A percentile compares a stretch with the other conserved stretches of the same genome.
Conservation (phyloP, 2,113 vertebrate genomes). For the Progne subis region DNA sequence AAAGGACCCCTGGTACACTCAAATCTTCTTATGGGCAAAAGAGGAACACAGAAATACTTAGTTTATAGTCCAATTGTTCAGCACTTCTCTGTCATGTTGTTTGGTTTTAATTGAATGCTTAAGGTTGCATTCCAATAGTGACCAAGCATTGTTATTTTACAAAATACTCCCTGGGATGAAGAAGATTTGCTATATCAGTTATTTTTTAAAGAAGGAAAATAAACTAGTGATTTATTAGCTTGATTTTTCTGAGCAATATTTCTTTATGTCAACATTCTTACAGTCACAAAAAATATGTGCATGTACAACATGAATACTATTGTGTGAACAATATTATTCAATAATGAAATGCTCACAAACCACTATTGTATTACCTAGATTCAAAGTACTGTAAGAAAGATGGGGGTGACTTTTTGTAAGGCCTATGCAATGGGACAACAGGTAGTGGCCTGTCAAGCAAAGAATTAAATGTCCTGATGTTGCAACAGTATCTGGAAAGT, state of each 20-base stretch:
- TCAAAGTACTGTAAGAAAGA: not conserved
- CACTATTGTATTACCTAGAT: not conserved
- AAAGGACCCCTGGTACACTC: not conserved
- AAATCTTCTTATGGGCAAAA: not conserved
- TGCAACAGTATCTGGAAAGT: not conserved
- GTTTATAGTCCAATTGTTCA: not conserved
- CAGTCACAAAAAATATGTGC: not conserved
- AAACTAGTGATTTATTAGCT: not conserved
- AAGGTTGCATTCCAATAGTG: not conserved
- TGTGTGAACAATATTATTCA: not conserved
- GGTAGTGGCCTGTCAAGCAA: not conserved
- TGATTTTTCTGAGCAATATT: not conserved
- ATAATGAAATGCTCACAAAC: not conserved
- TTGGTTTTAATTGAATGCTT: not conserved
- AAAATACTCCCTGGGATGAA: not conserved
- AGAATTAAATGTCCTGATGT: not conserved
- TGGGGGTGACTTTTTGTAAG: not conserved
- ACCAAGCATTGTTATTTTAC: not conserved
- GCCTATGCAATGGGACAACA: not conserved
- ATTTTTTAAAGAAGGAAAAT: not conserved
- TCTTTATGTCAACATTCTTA: not conserved
- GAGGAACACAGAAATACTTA: not conserved
- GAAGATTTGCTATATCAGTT: not conserved
- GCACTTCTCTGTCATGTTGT: not conserved
- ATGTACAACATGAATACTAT: not conserved